Percentiles rank a stretch among this genome's conserved stretches.
Evolutionary conservation across 2,888 invertebrate species (phyloP).

Genomic region (Volucella bombylans): DNA sequence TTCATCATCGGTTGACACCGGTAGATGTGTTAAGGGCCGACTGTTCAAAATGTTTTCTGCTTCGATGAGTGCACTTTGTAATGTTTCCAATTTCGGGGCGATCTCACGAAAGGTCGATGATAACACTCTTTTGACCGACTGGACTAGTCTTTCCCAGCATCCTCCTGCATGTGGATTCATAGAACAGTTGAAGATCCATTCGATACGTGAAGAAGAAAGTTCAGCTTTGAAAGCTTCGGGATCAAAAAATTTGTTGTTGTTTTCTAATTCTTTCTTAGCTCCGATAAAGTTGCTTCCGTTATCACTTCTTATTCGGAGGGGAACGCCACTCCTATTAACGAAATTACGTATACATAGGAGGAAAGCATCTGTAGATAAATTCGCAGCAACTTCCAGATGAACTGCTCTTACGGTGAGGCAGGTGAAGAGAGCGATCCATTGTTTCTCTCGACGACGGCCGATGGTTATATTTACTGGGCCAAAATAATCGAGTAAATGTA

Average conservation of each 20-base stretch:
- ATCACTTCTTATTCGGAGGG: constrained; percentile 36
- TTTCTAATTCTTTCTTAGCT: constrained; percentile 35
- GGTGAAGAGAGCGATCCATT: constrained; percentile 55
- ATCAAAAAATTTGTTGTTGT: constrained; percentile 13
- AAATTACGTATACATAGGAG: constrained; percentile 54
- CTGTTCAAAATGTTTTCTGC: constrained; percentile 27
- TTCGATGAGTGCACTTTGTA: constrained; percentile 13
- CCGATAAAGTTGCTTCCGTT: constrained; percentile 56
- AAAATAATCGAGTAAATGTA: constrained; percentile 44
- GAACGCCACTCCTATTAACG: constrained; percentile 43
- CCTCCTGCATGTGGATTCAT: too few species aligned
- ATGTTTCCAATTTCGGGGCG: constrained; percentile 21
- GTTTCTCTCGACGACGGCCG: constrained; percentile 50
- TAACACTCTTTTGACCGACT: constrained; percentile 18
- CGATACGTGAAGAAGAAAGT: constrained; percentile 16
- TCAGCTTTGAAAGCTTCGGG: constrained; percentile 18
- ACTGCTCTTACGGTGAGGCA: constrained; percentile 48
- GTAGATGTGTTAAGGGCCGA: too few species aligned
- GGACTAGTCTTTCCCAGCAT: too few species aligned
- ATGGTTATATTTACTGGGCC: constrained; percentile 56
- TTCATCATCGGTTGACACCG: constrained; percentile 28
- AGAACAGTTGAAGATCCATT: constrained; percentile 38
- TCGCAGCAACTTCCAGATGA: constrained; percentile 45
- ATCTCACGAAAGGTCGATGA: constrained; percentile 2
- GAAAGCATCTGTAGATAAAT: constrained; percentile 57